A percentile compares a stretch with the other conserved stretches of the same genome.
Evolutionary conservation across 2,113 vertebrate genomes (phyloP).

Genomic region (Ictalurus furcatus): DNA sequence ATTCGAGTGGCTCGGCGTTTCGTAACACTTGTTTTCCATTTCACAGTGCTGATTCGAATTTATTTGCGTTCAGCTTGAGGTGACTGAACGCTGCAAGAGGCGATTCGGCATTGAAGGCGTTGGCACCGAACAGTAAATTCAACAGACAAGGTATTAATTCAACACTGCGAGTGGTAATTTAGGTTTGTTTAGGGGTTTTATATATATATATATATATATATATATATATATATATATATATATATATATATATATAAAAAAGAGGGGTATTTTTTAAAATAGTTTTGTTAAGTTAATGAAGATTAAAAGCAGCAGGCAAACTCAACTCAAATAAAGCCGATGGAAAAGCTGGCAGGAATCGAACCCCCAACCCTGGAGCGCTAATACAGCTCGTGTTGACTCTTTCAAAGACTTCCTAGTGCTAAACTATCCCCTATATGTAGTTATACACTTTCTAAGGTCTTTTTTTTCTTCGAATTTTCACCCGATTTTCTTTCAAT

Average conservation of each 20-base stretch:
- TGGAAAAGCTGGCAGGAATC: no score
- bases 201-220: no score
- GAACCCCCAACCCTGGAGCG: no score
- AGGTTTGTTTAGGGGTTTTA: not conserved
- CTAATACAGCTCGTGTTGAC: not conserved
- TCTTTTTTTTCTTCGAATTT: not conserved
- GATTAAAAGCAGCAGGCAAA: not conserved
- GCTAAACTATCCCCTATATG: not conserved
- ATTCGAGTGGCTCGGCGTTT: constrained; percentile 61
- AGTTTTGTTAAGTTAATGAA: not conserved
- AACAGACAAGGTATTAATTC: not conserved
- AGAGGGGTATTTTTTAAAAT: no score
- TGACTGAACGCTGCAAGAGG: not conserved
- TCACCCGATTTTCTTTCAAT: not conserved
- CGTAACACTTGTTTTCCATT: constrained; percentile 60
- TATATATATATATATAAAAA: no score
- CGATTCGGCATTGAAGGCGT: not conserved
- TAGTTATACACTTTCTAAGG: not conserved
- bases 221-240: no score
- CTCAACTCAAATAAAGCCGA: not conserved
- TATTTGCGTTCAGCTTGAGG: not conserved
- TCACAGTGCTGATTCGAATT: not conserved
- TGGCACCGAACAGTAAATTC: not conserved
- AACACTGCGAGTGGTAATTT: not conserved
- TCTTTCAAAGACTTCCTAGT: not conserved